These are phyloP conservation scores for Acanthopagrus latus DNA, from an alignment of 2,797 vertebrate genomes.

Conservation along the genomic window DNA sequence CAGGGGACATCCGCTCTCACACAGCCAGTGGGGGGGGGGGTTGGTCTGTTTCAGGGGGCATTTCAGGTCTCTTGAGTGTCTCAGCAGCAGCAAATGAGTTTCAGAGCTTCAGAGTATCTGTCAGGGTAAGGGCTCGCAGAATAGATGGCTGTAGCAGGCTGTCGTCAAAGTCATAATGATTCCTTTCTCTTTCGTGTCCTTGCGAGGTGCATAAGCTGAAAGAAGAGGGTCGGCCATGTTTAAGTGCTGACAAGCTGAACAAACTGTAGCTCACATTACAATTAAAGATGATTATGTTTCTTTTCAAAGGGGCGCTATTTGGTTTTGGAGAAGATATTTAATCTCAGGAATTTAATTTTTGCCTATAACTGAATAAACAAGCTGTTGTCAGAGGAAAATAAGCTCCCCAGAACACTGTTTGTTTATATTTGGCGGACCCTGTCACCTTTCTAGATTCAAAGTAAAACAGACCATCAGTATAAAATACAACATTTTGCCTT, in stretches of 20 bases:
- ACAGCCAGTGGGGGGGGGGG: conserved; percentile 45
- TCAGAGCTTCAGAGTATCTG: conserved; percentile 33
- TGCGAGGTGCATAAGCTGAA: conserved; percentile 3
- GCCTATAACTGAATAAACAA: too few species aligned
- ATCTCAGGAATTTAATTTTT: too few species aligned
- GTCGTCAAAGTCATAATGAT: conserved; percentile 36
- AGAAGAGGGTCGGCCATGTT: conserved; percentile 18
- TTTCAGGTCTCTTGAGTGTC: conserved; percentile 41
- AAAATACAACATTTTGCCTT: too few species aligned
- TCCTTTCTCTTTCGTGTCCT: conserved; percentile 43
- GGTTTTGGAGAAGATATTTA: too few species aligned
- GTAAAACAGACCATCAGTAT: too few species aligned
- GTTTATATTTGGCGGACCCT: too few species aligned
- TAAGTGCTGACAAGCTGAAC: not conserved
- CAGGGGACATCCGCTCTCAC: conserved; percentile 54
- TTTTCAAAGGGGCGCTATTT: not conserved
- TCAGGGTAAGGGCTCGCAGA: conserved; percentile 15
- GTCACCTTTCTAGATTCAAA: too few species aligned
- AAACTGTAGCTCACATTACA: conserved; percentile 9
- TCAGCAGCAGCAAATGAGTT: conserved; percentile 40
- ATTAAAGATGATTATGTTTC: conserved; percentile 3
- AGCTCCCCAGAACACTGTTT: too few species aligned
- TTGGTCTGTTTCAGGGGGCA: conserved; percentile 38
- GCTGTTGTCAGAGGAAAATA: too few species aligned
- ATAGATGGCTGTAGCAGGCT: conserved; percentile 16